Percentiles rank a stretch among this genome's conserved stretches.
These are phyloP conservation scores for Mythimna lalbum DNA, from an alignment of 2,888 invertebrate genomes.

Conservation along the genomic window DNA sequence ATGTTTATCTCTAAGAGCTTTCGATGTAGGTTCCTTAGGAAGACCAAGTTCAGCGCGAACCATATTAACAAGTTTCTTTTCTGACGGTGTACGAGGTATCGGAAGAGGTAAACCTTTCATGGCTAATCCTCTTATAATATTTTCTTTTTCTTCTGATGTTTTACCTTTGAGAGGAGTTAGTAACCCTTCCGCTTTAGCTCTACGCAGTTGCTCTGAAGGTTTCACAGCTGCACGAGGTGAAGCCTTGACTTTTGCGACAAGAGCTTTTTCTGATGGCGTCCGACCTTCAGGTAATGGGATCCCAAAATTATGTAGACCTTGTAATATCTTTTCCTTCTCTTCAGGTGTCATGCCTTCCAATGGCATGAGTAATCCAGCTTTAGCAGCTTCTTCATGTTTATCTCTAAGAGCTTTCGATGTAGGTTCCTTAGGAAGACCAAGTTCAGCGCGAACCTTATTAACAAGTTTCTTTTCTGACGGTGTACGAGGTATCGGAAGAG, in stretches of 20 bases:
- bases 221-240: neutral
- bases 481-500: constrained; percentile 32
- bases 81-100: constrained; percentile 51
- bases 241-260: constrained; percentile 6
- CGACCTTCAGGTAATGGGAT: constrained; percentile 7
- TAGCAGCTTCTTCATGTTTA: neutral
- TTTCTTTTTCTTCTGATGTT: constrained; percentile 15
- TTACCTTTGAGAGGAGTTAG: constrained; percentile 3
- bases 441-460: constrained; percentile 26
- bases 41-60: constrained; percentile 14
- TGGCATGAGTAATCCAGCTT: neutral
- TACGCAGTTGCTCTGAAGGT: neutral
- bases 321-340: neutral
- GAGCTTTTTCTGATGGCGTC: constrained; percentile 19
- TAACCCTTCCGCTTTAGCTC: constrained; percentile 1
- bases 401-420: constrained; percentile 16
- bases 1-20: constrained; percentile 9
- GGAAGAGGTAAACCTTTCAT: constrained; percentile 38
- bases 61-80: constrained; percentile 57
- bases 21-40: constrained; percentile 4
- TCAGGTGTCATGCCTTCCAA: neutral
- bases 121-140: constrained; percentile 27
- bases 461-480: constrained; percentile 61
- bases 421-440: constrained; percentile 5
- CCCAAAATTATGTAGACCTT: neutral